Evolutionary conservation across 1,140 invertebrate genomes (phyloP), one percentile per base, ranked within the genome.

Genomic region (Lysiphlebus fabarum): DNA sequence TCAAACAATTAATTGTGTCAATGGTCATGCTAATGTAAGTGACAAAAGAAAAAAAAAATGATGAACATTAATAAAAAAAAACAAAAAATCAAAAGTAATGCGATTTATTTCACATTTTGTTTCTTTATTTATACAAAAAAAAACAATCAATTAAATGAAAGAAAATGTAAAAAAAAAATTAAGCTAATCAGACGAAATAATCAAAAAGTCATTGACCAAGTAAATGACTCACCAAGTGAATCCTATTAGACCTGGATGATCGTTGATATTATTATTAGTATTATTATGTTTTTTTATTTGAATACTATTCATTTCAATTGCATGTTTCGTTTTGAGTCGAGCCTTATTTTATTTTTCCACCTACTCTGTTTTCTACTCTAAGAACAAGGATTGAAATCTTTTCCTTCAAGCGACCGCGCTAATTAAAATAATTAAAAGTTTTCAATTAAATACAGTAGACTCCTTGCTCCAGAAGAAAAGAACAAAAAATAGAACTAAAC

Each of bases 21-120:
- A 67, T 72, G 17, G 2, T 71, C 70, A 73, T 66, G 64, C 72
- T 71, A 64, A 69, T 58, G 53, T 64, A 68, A 64, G 63, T 65
- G 62, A 48, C n/a, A 38, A 49, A 1, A 48, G 2, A 7, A 40
- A 7, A 6, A 38, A 11, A 40, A 1, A 40, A 51, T 36, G 11
- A 49, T 42, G 53, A 62, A 58, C 61, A 61, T 54, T 58, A 62
- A 45, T 38, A 14, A 49, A 26, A 49, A 26, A 48, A 38, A 51
- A 58, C 62, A 36, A 59, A 65, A 14, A 51, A 38, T 51, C 6
- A 14, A 45, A 33, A 41, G 5, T 5, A 44, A 33, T 9, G 12
- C 33, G 14, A 33, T 54, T 54, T 43, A 5, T 17, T 54, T 43
- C 2, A 14, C 53, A 54, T 17, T 10, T 43, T 26, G 33, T 11